Percentiles rank a stretch among this genome's conserved stretches.
phyloP scores from a whole-genome alignment of 2,888 invertebrate genomes.

The Tenthredo notha region DNA sequence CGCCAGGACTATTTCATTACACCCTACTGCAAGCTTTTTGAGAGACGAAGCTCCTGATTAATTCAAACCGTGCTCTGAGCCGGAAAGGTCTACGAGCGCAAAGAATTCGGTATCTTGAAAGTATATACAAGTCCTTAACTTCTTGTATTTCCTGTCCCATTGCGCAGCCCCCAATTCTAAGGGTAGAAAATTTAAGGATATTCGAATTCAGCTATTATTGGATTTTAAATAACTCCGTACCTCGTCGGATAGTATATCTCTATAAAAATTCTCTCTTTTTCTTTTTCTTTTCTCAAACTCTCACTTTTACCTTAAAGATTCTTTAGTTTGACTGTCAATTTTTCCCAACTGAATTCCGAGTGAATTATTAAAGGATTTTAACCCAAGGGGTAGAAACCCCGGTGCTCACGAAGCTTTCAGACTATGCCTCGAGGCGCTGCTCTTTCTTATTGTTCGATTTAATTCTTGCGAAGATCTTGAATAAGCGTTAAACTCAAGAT shows the following conservation, averaged over 20 bases:
- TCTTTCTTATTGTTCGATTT: constrained; percentile 41
- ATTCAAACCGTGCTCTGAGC: constrained; percentile 59
- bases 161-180: neutral
- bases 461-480: constrained; percentile 20
- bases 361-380: constrained; percentile 39
- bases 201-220: neutral
- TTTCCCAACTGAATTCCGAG: constrained; percentile 39
- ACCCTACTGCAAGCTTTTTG: constrained; percentile 59
- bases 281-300: neutral
- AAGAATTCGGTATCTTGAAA: constrained; percentile 56
- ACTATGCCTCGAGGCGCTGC: constrained; percentile 21
- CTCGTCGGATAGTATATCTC: neutral
- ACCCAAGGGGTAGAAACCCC: constrained; percentile 17
- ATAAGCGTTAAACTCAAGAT: neutral
- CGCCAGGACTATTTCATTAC: constrained; percentile 66
- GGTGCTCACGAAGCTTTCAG: constrained; percentile 30
- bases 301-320: neutral
- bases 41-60: constrained; percentile 63
- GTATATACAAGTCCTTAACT: constrained; percentile 28
- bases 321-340: constrained; percentile 34
- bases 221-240: neutral
- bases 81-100: constrained; percentile 50
- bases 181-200: neutral
- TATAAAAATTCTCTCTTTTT: neutral
- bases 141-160: neutral